These are phyloP conservation scores for Rousettus madagascariensis DNA, from an alignment of 2,797 vertebrate genomes.

Conservation along the genomic window DNA sequence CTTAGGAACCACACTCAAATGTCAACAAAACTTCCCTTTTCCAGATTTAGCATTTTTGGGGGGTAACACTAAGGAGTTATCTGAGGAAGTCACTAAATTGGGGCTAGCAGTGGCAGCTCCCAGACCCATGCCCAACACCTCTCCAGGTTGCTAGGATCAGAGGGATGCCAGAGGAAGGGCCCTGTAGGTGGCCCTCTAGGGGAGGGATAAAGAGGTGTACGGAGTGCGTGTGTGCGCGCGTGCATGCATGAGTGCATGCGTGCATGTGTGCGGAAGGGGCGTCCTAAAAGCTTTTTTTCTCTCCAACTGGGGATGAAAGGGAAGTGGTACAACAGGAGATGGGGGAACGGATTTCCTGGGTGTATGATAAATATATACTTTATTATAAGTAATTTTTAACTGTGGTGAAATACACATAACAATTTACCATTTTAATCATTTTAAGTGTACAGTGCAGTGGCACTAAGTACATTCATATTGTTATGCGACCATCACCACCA, in stretches of 20 bases:
- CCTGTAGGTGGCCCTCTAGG: too few relatives aligned
- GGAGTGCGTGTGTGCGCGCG: too few relatives aligned
- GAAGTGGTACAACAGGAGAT: neutral
- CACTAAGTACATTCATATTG: rapidly evolving
- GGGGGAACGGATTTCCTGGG: neutral
- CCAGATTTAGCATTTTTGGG: neutral
- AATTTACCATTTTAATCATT: neutral
- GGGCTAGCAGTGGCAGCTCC: neutral
- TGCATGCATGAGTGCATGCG: too few relatives aligned
- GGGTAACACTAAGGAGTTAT: neutral
- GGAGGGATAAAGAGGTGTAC: neutral
- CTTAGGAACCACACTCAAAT: neutral
- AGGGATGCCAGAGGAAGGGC: neutral
- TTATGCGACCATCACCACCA: rapidly evolving
- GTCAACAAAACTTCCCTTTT: neutral
- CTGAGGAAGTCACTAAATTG: neutral
- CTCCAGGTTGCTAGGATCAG: too few relatives aligned
- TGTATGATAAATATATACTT: neutral
- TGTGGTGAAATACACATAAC: neutral
- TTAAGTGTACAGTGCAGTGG: neutral
- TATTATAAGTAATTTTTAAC: neutral
- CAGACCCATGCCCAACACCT: neutral
- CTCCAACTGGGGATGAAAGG: neutral
- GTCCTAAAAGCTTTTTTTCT: neutral
- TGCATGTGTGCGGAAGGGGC: too few relatives aligned